Evolutionary conservation across 1,140 invertebrate genomes (phyloP).

Genomic region (Littorina saxatilis): DNA sequence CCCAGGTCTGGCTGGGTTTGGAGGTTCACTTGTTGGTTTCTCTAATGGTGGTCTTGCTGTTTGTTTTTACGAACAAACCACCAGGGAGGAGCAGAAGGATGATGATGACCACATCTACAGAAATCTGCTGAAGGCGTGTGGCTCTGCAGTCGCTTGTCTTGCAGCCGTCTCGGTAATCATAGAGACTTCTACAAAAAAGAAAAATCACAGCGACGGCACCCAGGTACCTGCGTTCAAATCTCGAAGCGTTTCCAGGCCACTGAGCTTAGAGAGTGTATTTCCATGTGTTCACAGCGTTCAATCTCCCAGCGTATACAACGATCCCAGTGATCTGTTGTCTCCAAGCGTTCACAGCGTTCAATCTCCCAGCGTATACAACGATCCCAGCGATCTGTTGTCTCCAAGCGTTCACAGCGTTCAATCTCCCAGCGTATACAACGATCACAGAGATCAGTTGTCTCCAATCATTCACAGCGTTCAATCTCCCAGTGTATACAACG

Average conservation of each 20-base stretch:
- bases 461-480: background rate
- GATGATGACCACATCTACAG: no score
- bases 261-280: background rate
- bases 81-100: no score
- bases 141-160: background rate
- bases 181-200: background rate
- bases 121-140: no score
- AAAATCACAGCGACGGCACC: background rate
- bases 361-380: conserved; percentile 7
- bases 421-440: background rate
- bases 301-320: background rate
- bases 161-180: background rate
- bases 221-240: no score
- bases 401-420: conserved; percentile 24
- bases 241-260: background rate
- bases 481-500: background rate
- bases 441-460: background rate
- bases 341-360: conserved; percentile 17
- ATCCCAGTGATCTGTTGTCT: background rate
- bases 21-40: no score
- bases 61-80: no score
- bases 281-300: background rate
- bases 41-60: no score
- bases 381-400: background rate
- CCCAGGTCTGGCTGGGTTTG: no score